Evolutionary conservation across 2,113 vertebrate genomes (phyloP).

Genomic region (Puntigrus tetrazona): DNA sequence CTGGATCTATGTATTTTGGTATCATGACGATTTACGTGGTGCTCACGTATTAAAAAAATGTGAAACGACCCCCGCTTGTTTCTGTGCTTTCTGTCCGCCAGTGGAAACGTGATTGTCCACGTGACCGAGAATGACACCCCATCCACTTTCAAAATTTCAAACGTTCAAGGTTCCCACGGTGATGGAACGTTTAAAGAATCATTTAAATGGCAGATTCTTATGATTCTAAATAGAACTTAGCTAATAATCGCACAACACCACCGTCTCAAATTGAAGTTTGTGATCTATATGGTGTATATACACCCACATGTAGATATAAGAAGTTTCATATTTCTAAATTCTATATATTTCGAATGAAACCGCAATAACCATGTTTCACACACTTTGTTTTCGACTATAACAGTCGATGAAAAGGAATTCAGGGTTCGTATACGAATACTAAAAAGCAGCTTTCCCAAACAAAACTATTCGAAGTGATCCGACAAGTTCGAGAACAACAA

Average conservation of each 20-base stretch:
- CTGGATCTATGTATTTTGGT: conserved; percentile 65
- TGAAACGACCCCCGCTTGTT: conserved; percentile 32
- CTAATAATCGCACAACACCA: neutral
- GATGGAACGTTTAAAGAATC: neutral
- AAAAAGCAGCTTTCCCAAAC: neutral
- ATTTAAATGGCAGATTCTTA: neutral
- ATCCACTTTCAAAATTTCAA: neutral
- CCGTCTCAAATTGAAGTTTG: neutral
- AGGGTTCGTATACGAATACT: neutral
- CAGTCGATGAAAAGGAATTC: neutral
- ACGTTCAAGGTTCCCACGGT: neutral
- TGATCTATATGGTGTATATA: no score
- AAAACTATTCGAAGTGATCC: conserved; percentile 21
- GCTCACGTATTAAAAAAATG: conserved; percentile 64
- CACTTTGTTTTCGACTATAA: neutral
- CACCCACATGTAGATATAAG: no score
- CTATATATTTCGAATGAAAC: no score
- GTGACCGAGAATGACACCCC: neutral
- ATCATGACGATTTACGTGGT: conserved; percentile 61
- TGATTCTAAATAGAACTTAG: neutral
- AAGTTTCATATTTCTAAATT: no score
- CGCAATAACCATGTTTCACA: neutral
- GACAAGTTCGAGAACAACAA: conserved; percentile 19
- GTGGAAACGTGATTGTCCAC: neutral
- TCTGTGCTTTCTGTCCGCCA: neutral